Evolutionary conservation across 2,113 vertebrate species (phyloP), one percentile per base, ranked within the genome.

Genomic region (Psephotus haematonotus): DNA sequence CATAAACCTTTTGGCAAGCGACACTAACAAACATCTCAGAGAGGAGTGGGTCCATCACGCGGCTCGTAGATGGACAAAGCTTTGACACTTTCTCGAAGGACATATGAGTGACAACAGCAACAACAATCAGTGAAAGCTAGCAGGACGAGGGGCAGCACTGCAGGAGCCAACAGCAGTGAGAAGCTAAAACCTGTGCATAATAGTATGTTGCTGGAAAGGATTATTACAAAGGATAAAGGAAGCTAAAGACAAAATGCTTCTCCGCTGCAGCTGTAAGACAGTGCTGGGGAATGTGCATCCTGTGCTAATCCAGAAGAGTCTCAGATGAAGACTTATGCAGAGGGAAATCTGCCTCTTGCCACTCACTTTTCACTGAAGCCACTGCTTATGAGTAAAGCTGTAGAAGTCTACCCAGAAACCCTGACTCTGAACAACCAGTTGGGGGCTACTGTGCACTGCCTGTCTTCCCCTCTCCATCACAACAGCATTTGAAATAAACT

Each of bases 1-100:
- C 65, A 96, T 97, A 98, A 98, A 97, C 92, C 96, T 94, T 97
- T 97, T 94, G 97, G 97, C 96, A 96, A 97, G 96, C 5, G 7
- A 46, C 83, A 55, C 78, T 93, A 95, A 96, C 65, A 85, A 96
- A 94, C 13, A 35, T 94, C 90, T 97, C 74, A 22, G 57, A 91
- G 79, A 57, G 69, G 93, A 97, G 82, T 12, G 24, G 71, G 92
- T 93, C 71, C 4, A 5, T n/a, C 82, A 43, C 2, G 4, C 6
- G 7, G 57, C 52, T 90, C 3, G 12, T 65, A 64, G 90, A 96
- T 75, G 84, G 74, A 88, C 3, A 3, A 44, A 88, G 95, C 62
- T 95, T 52, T 55, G 92, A 64, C 55, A n/a, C 41, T 77, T 88
- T 85, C 82, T 81, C 87, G 71, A 74, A 91, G 93, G 84, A 68